Evolutionary conservation across 1,140 invertebrate genomes (phyloP), one percentile per base, ranked within the genome.

Genomic region (Bilobella aurantiaca): DNA sequence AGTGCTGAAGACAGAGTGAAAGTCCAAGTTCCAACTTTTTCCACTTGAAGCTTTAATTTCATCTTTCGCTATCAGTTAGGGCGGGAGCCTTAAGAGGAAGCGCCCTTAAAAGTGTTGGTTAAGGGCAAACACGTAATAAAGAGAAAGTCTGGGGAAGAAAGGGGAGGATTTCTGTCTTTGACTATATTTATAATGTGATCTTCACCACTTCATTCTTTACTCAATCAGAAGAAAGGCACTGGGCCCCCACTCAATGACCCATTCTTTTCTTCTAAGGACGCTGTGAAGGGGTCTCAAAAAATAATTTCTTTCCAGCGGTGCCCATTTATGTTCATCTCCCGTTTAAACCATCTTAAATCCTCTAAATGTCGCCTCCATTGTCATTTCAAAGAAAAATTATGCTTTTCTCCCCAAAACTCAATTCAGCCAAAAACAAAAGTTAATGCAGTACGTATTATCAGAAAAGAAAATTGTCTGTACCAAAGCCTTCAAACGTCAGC

Each of bases 41-140:
- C 62, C 64, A 63, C 58, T 47, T 63, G 32, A 42, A 67, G 67
- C 66, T 62, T 69, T 72, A 69, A 69, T 67, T 69, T 72, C 69
- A 63, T 53, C 67, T 69, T 69, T n/a, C 68, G 69, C 64, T 71
- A 71, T 71, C 70, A 71, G 56, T 71, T 71, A 68, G 64, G 18
- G 34, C 8, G 34, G 34, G 62, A 67, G 67, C 67, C 65, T 69
- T 69, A 72, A 31, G 57, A 30, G 29, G 57, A 28, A 65, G 63
- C 64, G 64, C 70, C 67, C 67, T 72, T 72, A 72, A 69, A 69
- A 67, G 58, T 69, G 70, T 69, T 72, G 67, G 70, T 72, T 67
- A 66, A 64, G 70, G 60, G 70, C 66, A 72, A 72, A 72, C 70
- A 72, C 62, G 68, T 66, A 63, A 65, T 65, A 61, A 53, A 53